Conservation (phyloP, 2,797 vertebrate genomes). For the Anguilla megastoma region DNA sequence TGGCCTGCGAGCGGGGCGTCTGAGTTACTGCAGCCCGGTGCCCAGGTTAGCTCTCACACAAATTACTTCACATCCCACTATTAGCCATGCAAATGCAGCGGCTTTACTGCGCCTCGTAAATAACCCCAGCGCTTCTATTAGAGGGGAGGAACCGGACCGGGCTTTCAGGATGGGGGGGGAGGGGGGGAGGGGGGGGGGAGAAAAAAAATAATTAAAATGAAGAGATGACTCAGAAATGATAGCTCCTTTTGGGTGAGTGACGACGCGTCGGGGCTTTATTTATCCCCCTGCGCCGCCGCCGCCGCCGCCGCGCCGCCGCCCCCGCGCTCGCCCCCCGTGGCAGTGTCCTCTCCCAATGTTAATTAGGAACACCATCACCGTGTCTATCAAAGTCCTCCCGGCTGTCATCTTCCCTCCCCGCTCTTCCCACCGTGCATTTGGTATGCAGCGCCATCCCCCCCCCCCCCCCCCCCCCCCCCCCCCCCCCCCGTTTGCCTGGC, state of each 20-base stretch:
- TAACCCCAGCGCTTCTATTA: conserved; percentile 74
- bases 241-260: conserved; percentile 33
- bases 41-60: conserved; percentile 82
- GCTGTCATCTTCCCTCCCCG: conserved; percentile 20
- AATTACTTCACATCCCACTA: conserved; percentile 78
- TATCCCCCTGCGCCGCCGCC: conserved; percentile 22
- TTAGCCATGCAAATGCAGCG: conserved; percentile 85
- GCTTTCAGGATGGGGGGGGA: not conserved
- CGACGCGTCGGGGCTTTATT: conserved; percentile 44
- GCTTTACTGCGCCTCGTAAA: conserved; percentile 77
- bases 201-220: conserved; percentile 51
- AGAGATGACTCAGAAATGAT: conserved; percentile 58
- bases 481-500: too few species aligned
- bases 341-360: conserved; percentile 59
- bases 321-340: conserved; percentile 32
- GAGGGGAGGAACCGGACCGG: conserved; percentile 67
- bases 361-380: conserved; percentile 59
- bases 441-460: conserved; percentile 51
- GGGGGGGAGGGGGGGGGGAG: not conserved
- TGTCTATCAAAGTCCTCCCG: conserved; percentile 54
- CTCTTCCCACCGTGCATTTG: conserved; percentile 40
- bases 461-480: conserved; percentile 22
- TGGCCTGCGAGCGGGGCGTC: conserved; percentile 70
- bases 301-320: conserved; percentile 10
- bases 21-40: conserved; percentile 79